phyloP scores from a whole-genome alignment of 1,140 invertebrate species.

The Trypoxylus dichotomus region DNA sequence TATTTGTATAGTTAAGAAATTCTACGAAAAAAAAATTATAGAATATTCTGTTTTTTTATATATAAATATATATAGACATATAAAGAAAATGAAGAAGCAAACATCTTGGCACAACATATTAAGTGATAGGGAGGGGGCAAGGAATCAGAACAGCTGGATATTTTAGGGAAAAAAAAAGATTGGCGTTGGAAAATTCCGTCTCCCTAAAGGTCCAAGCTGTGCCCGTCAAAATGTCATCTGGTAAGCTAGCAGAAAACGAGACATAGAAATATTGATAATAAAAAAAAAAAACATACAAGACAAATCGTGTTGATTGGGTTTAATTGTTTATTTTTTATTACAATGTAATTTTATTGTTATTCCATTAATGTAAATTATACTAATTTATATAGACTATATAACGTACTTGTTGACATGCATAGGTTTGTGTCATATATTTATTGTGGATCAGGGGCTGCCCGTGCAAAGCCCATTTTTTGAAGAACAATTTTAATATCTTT shows the following conservation, averaged over 20 bases:
- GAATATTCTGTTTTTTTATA: background rate
- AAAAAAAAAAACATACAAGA: background rate
- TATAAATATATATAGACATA: background rate
- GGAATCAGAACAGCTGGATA: no score
- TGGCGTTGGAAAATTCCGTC: background rate
- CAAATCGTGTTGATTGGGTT: constrained; percentile 19
- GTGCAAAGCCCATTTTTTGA: constrained; percentile 75
- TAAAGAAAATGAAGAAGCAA: background rate
- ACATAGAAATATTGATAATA: background rate
- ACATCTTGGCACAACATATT: constrained; percentile 10
- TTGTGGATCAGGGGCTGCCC: constrained; percentile 59
- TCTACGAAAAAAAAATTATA: background rate
- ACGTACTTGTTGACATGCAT: background rate
- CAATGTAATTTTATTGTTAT: constrained; percentile 28
- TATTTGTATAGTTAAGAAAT: constrained; percentile 2
- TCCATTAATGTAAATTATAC: constrained; percentile 29
- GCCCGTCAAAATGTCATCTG: no score
- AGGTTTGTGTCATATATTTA: constrained; percentile 30
- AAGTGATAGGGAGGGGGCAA: no score
- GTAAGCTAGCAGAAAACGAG: background rate
- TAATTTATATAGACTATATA: constrained; percentile 29
- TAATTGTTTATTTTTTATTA: constrained; percentile 14
- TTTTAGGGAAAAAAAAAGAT: background rate
- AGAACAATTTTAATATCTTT: constrained; percentile 72
- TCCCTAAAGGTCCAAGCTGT: background rate